phyloP scores from a whole-genome alignment of 1,140 invertebrate genomes.

The Drosophila ananassae region DNA sequence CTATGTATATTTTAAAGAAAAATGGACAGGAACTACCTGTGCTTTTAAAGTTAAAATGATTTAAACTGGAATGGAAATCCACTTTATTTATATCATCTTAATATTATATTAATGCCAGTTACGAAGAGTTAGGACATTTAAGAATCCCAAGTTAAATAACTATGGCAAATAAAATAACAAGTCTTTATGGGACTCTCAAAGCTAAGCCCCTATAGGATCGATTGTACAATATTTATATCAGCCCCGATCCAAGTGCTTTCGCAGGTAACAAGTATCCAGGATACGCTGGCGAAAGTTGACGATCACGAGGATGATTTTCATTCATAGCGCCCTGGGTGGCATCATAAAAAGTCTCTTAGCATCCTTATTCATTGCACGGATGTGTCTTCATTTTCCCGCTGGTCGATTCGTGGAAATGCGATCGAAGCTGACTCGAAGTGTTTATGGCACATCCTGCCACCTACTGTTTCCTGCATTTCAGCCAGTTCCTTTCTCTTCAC shows the following conservation, averaged over 20 bases:
- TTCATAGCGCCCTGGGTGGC: constrained; percentile 76
- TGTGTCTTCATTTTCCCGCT: constrained; percentile 41
- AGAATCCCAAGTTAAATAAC: too few relatives aligned
- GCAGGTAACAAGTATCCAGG: constrained; percentile 41
- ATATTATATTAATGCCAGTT: too few relatives aligned
- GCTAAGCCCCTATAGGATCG: not conserved
- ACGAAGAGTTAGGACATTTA: too few relatives aligned
- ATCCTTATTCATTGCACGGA: constrained; percentile 64
- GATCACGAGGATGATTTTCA: constrained; percentile 56
- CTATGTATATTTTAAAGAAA: too few relatives aligned
- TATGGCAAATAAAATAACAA: too few relatives aligned
- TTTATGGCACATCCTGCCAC: constrained; percentile 65
- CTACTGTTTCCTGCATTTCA: constrained; percentile 57
- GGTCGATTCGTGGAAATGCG: constrained; percentile 59
- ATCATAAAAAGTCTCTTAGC: constrained; percentile 79
- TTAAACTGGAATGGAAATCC: too few relatives aligned
- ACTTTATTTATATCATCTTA: too few relatives aligned
- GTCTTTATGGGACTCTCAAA: too few relatives aligned
- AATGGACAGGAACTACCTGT: too few relatives aligned
- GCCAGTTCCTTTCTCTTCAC: not conserved
- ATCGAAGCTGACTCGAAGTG: constrained; percentile 38
- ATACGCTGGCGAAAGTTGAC: constrained; percentile 42
- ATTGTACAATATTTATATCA: not conserved
- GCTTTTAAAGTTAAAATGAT: too few relatives aligned
- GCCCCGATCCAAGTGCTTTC: not conserved